Evolutionary conservation across 2,797 vertebrate species (phyloP), one percentile per base, ranked within the genome.

Genomic region (Adrianichthys oophorus): DNA sequence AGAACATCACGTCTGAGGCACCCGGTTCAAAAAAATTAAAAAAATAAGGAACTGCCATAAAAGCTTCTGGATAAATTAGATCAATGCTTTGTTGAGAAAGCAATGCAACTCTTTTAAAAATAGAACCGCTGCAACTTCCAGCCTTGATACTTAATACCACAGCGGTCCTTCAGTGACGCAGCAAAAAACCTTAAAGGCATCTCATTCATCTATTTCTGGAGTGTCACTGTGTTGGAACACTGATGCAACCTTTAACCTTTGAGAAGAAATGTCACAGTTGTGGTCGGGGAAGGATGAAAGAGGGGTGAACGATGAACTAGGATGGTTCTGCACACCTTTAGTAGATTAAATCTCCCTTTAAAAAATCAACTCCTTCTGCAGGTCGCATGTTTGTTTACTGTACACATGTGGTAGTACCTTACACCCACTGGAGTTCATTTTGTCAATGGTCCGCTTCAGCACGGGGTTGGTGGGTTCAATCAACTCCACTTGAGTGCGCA

Each of bases 401-500:
- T 56, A 51, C 43, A 17, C 3, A 17, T 70, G 61, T 57, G 55
- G 49, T 49, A 76, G 52, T 90, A 97, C 95, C 95, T 98, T 98
- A 89, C 95, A 97, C 23, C 96, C 96, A 69, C 94, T 95, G 85
- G 91, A 70, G 80, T 98, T 97, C 95, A 98, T 96, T 80, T 94
- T 94, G 24, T 96, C 95, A 65, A 98, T 91, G 42, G 95, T 94
- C 68, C 83, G 91, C 83, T 91, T 94, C 75, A 98, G 91, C 15
- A 72, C 81, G 0, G 92, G 87, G 74, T 93, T 93, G 17, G 90
- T 91, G 7, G 96, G 94, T 68, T 98, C 95, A 5, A 95, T 94
- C 76, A 98, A 89, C 85, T 98, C 96, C 85, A 98, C 95, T 84
- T 98, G 95, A 0, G 95, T 97, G 69, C 95, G 92, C 78, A 97